Base-by-base conservation (phyloP, 2,113 vertebrate genomes). In the Tetrax tetrax region DNA sequence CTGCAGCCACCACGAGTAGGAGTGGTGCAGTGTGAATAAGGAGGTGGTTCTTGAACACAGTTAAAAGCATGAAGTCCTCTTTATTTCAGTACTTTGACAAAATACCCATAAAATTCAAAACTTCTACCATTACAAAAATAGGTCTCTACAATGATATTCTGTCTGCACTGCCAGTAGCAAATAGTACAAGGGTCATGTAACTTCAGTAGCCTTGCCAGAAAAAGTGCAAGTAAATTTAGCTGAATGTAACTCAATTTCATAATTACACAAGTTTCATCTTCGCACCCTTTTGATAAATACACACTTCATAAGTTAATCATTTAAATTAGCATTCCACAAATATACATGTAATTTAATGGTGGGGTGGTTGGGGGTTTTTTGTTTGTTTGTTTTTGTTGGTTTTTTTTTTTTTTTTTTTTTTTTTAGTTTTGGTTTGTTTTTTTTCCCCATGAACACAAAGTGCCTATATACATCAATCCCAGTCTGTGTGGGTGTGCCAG, bases 101-200 rank as follows among this genome's bases (percentile, higher is more conserved):
- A 99, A 99, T 99, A 99, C 98, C 98, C 99, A 98, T 98, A 99
- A 99, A 99, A 99, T 98, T 98, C 99, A 98, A 99, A 99, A 98
- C 98, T 98, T 98, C 98, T 99, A 99, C 98, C 98, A 97, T 99
- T 99, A 99, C 98, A 99, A 99, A 99, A 99, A 99, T 99, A 99
- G 98, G 97, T 99, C 98, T 99, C 99, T 99, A 99, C 99, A 98
- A 99, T 99, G 98, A 98, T 98, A 98, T 97, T 98, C 98, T 98
- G 98, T 98, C 98, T 93, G 97, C 92, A 68, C 97, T 97, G 97
- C 97, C 98, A 90, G 96, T 98, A 98, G 98, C 98, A 98, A 98
- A 98, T 98, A 97, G 87, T 97, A 98, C 65, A 98, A 98, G 98
- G 98, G 98, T 99, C 96, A 95, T 97, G 97, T 97, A 97, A 98